Evolutionary conservation across 1,140 invertebrate species (phyloP).

Genomic region (Leptestheria dahalacensis): DNA sequence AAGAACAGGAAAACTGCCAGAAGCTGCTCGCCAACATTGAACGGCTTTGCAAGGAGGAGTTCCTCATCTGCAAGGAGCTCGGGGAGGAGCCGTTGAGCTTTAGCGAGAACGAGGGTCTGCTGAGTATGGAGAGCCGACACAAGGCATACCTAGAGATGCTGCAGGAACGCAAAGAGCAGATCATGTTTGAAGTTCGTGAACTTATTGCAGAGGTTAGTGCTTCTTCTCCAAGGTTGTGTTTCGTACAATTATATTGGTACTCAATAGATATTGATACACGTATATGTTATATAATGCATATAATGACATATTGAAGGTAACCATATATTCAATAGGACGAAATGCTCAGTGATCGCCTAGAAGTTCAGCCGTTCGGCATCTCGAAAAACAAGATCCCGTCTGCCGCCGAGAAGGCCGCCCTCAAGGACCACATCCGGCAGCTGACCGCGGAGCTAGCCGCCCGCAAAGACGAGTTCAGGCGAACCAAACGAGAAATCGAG

Average conservation of each 20-base stretch:
- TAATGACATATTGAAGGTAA: not conserved
- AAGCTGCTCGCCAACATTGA: conserved; percentile 1
- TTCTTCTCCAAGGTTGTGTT: no score
- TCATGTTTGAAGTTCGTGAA: not conserved
- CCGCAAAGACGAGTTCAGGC: not conserved
- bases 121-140: not conserved
- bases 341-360: not conserved
- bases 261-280: not conserved
- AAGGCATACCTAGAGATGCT: not conserved
- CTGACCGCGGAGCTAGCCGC: not conserved
- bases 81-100: not conserved
- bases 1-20: conserved; percentile 2
- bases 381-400: conserved; percentile 1
- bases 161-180: not conserved
- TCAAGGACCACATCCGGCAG: not conserved
- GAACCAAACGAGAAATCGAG: not conserved
- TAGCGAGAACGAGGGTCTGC: not conserved
- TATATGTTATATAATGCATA: not conserved
- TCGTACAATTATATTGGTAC: not conserved
- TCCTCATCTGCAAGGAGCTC: not conserved
- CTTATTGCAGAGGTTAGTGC: not conserved
- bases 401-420: not conserved
- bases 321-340: not conserved
- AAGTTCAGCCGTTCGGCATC: not conserved
- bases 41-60: not conserved